These are phyloP conservation scores for Pristionchus maxplancki DNA, from an alignment of 2,888 invertebrate genomes.

Conservation along the genomic window DNA sequence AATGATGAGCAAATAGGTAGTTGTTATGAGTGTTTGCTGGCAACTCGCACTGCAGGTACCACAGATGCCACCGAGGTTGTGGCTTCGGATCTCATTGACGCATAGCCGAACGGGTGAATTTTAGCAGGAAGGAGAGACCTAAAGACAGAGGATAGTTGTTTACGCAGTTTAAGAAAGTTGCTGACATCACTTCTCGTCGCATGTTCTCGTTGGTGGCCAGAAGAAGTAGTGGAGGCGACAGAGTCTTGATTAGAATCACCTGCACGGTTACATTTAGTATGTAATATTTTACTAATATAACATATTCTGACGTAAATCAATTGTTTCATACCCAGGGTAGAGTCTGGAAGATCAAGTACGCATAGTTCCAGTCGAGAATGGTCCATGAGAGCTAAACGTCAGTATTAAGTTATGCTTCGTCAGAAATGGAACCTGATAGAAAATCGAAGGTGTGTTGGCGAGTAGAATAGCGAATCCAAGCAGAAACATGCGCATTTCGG, in stretches of 20 bases:
- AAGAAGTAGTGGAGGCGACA: neutral
- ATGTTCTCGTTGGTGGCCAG: neutral
- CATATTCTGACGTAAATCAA: no score
- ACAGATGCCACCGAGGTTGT: neutral
- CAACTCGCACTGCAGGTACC: neutral
- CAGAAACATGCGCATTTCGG: neutral
- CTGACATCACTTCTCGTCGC: neutral
- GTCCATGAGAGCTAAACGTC: neutral
- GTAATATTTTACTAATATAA: neutral
- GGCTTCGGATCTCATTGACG: neutral
- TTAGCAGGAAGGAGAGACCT: neutral
- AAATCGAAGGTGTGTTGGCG: neutral
- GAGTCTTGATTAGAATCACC: neutral
- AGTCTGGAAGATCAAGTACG: neutral
- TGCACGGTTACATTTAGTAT: neutral
- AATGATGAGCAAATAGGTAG: neutral
- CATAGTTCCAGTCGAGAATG: neutral
- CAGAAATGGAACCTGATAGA: neutral
- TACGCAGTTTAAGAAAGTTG: no score
- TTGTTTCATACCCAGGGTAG: neutral
- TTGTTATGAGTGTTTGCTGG: neutral
- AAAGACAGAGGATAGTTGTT: no score
- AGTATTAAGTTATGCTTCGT: no score
- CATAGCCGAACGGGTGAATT: neutral
- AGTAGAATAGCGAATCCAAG: conserved; percentile 2